Evolutionary conservation across 2,888 invertebrate species (phyloP).

Genomic region (Agonopterix heracliana): DNA sequence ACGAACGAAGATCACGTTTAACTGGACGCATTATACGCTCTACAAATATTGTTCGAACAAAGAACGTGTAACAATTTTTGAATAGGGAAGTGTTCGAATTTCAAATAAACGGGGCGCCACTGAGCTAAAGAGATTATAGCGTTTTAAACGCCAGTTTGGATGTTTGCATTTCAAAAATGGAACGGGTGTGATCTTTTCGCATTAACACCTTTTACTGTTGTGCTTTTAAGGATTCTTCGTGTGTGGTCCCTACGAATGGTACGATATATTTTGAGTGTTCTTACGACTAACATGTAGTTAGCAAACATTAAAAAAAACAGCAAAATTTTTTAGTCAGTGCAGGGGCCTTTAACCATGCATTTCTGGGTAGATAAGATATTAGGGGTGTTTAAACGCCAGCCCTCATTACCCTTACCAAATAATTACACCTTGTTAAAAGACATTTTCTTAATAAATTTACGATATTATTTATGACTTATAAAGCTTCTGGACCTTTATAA

Average conservation of each 20-base stretch:
- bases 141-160: conserved; percentile 48
- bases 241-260: conserved; percentile 49
- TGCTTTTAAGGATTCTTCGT: conserved; percentile 54
- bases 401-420: no score
- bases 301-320: no score
- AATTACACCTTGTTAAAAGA: no score
- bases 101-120: conserved; percentile 60
- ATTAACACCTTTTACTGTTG: conserved; percentile 72
- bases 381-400: no score
- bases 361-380: no score
- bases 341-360: not conserved
- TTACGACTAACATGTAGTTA: not conserved
- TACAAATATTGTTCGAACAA: conserved; percentile 56
- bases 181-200: conserved; percentile 58
- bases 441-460: no score
- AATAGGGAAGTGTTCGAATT: conserved; percentile 20
- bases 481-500: no score
- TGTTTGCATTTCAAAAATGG: conserved; percentile 67
- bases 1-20: conserved; percentile 31
- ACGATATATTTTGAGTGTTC: not conserved
- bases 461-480: no score
- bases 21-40: conserved; percentile 46
- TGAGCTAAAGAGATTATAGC: conserved; percentile 59
- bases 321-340: not conserved
- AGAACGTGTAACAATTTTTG: conserved; percentile 61